Percentiles rank a stretch among this genome's conserved stretches.
Evolutionary conservation across 2,797 vertebrate species (phyloP).

Genomic region (Vultur gryphus): DNA sequence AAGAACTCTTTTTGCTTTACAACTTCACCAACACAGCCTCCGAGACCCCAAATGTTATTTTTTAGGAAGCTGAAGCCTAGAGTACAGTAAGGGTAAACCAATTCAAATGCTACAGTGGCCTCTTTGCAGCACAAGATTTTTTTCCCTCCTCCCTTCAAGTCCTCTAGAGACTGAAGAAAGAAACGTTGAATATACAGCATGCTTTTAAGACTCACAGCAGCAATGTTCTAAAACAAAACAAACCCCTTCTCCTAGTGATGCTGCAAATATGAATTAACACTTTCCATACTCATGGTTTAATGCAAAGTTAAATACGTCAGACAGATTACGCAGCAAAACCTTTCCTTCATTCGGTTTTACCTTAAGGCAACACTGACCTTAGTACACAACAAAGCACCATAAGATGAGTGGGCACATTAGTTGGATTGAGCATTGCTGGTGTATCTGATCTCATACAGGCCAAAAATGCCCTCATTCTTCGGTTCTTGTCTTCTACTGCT

Average conservation of each 20-base stretch:
- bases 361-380: constrained; percentile 76
- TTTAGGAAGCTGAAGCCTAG: not conserved
- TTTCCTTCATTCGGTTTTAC: not conserved
- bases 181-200: not conserved
- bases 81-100: not conserved
- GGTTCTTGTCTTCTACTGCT: constrained; percentile 93
- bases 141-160: not conserved
- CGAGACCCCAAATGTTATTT: not conserved
- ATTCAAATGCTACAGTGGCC: not conserved
- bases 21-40: not conserved
- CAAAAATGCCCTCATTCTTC: constrained; percentile 92
- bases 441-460: constrained; percentile 97
- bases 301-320: not conserved
- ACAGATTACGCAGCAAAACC: not conserved
- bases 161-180: not conserved
- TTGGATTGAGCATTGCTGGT: constrained; percentile 92
- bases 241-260: not conserved
- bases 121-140: not conserved
- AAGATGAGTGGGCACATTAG: constrained; percentile 89
- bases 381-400: constrained; percentile 96
- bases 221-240: not conserved
- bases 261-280: not conserved
- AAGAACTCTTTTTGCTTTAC: not conserved
- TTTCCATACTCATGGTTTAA: not conserved
- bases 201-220: not conserved